Evolutionary conservation across 2,113 vertebrate species (phyloP), one percentile per base, ranked within the genome.

Genomic region (Ochotona curzoniae): DNA sequence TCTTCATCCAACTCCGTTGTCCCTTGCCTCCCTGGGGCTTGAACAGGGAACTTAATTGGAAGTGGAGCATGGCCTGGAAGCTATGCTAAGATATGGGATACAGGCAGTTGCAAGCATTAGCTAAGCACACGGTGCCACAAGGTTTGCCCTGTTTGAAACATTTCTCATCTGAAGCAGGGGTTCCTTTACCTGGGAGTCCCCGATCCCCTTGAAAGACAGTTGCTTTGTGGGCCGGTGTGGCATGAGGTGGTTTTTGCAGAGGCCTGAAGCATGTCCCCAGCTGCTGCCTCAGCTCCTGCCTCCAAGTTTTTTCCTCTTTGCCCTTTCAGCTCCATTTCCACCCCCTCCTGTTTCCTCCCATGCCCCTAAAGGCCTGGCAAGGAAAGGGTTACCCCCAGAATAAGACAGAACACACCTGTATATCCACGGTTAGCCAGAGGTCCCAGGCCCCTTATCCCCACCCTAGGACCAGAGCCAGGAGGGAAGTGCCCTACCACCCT

Each of bases 381-480:
- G 71, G 80, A 83, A 83, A 86, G 91, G n/a, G n/a, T 85, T 80
- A 71, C 17, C 83, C 38, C 26, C 51, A 38, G 80, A 80, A 12
- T 13, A 49, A 7, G 51, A 74, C 11, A 25, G 26, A 73, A n/a
- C 54, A 67, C 30, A 75, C 73, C 76, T 63, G 44, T 21, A 83
- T 30, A 57, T 80, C 70, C 74, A 66, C 9, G 90, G 81, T 66
- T 57, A 89, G 79, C 11, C 28, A 84, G 57, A 84, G 26, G 79
- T 32, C 79, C 76, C 47, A 4, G 49, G 18, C 67, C 25, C 63
- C 87, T 70, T n/a, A 47, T 18, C 54, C 13, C 54, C 54, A 57
- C 54, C 54, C 54, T 25, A 71, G 82, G 47, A 95, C 85, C 32
- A 84, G 61, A 94, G n/a, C 60, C 11, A 74, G 87, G 66, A 93